phyloP scores from a whole-genome alignment of 2,888 invertebrate genomes.

The Thereva unica region DNA sequence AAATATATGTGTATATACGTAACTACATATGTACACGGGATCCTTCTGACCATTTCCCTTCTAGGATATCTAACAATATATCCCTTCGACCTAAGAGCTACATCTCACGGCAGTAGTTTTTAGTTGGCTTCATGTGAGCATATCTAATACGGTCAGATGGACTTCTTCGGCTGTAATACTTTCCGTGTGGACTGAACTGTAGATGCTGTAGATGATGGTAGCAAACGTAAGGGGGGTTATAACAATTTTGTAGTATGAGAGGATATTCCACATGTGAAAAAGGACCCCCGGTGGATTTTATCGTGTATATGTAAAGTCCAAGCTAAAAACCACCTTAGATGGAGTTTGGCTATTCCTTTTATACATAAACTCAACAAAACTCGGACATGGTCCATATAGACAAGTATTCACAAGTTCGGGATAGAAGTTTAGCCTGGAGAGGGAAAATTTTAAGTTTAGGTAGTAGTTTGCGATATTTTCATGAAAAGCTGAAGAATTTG shows the following conservation, averaged over 20 bases:
- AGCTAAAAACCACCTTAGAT: constrained; percentile 23
- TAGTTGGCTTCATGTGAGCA: constrained; percentile 33
- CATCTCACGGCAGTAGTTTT: constrained; percentile 34
- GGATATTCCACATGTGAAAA: constrained; percentile 17
- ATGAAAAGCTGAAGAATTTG: constrained; percentile 36
- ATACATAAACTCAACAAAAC: constrained; percentile 29
- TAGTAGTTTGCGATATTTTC: constrained; percentile 35
- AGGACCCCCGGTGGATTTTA: constrained; percentile 27
- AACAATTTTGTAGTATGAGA: background rate
- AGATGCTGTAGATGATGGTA: constrained; percentile 14
- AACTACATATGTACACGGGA: background rate
- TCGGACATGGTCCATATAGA: constrained; percentile 34
- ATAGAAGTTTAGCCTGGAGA: constrained; percentile 24
- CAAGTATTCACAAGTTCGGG: constrained; percentile 30
- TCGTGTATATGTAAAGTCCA: constrained; percentile 33
- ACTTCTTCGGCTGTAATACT: constrained; percentile 31
- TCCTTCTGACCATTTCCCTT: background rate
- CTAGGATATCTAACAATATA: constrained; percentile 1
- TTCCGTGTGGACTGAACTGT: constrained; percentile 21
- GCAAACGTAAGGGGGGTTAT: background rate
- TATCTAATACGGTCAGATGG: constrained; percentile 35
- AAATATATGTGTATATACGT: background rate
- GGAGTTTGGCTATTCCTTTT: constrained; percentile 5
- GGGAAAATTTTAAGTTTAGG: constrained; percentile 33
- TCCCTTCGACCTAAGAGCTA: constrained; percentile 22